phyloP scores from a whole-genome alignment of 23 tunicate species.

The Ciona savignyi region DNA sequence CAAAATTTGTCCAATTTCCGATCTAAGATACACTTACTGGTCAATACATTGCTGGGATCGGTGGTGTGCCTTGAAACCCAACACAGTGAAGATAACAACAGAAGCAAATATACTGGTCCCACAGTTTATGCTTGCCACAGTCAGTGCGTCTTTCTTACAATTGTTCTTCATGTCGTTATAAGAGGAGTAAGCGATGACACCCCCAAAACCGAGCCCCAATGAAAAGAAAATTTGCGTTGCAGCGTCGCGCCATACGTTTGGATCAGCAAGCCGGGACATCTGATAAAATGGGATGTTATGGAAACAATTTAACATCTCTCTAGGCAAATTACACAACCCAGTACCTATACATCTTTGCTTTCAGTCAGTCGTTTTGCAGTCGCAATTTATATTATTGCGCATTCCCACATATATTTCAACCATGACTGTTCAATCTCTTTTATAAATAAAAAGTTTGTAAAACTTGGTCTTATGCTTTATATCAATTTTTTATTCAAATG shows the following conservation, averaged over 20 bases:
- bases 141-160: conserved; percentile 84
- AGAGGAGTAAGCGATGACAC: conserved; percentile 96
- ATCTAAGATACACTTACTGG: too few relatives aligned
- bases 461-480: too few relatives aligned
- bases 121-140: conserved; percentile 82
- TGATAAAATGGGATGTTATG: conserved; percentile 3
- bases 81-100: conserved; percentile 71
- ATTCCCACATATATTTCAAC: too few relatives aligned
- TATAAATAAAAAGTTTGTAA: too few relatives aligned
- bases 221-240: conserved; percentile 98
- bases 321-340: too few relatives aligned
- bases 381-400: too few relatives aligned
- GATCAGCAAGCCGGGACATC: conserved; percentile 55
- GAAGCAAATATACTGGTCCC: conserved; percentile 79
- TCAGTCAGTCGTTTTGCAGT: too few relatives aligned
- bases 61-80: conserved; percentile 88
- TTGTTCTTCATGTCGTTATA: conserved; percentile 85
- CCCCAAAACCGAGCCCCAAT: conserved; percentile 94
- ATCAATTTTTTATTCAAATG: too few relatives aligned
- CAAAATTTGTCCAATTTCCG: too few relatives aligned
- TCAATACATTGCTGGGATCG: conserved; percentile 44
- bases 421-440: too few relatives aligned
- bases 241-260: conserved; percentile 92
- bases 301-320: too few relatives aligned
- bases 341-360: too few relatives aligned